Evolutionary conservation across 2,113 vertebrate species (phyloP).

Genomic region (Catagonus wagneri): DNA sequence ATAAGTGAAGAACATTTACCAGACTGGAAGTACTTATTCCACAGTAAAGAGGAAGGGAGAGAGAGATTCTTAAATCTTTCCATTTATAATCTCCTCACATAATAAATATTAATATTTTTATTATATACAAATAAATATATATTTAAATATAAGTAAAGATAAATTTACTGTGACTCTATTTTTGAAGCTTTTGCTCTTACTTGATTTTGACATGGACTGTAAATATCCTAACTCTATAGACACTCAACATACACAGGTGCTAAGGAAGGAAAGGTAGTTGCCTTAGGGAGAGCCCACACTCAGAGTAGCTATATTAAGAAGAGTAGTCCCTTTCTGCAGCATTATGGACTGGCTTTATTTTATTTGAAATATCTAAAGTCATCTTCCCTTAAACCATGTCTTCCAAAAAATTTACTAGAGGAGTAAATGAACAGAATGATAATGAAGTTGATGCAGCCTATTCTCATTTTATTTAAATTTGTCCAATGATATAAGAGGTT

Average conservation of each 20-base stretch:
- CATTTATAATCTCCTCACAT: background rate
- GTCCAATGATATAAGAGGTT: conserved; percentile 65
- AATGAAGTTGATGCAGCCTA: conserved; percentile 53
- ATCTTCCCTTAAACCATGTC: background rate
- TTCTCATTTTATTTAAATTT: conserved; percentile 71
- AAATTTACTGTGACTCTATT: conserved; percentile 24
- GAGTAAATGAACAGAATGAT: conserved; percentile 64
- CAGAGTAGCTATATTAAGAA: background rate
- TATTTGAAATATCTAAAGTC: conserved; percentile 1
- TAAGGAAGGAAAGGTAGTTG: background rate
- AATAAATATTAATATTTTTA: background rate
- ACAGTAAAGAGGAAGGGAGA: background rate
- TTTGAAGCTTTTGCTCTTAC: background rate
- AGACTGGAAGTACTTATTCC: background rate
- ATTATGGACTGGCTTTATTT: background rate
- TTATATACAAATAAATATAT: background rate
- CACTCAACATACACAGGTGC: background rate
- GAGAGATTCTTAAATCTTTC: background rate
- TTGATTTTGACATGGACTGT: background rate
- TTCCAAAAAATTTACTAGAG: conserved; percentile 64
- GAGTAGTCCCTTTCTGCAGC: background rate
- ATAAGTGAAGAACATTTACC: background rate
- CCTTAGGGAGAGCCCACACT: background rate
- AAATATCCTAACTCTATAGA: background rate
- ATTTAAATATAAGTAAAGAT: conserved; percentile 41